Percentiles rank a stretch among this genome's conserved stretches.
These are phyloP conservation scores for Aphis craccivora DNA, from an alignment of 1,140 invertebrate species.

Conservation along the genomic window DNA sequence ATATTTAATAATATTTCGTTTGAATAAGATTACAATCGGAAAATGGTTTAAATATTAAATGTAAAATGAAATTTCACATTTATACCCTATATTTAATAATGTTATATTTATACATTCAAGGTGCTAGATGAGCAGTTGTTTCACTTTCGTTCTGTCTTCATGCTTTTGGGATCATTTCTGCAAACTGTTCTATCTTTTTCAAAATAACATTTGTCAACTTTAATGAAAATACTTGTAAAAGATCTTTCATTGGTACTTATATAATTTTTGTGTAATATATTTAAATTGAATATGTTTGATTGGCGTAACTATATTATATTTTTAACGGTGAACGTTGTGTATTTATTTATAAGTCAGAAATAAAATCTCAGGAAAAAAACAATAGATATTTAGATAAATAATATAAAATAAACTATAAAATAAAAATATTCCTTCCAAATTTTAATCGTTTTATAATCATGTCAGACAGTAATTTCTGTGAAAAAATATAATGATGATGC, in stretches of 20 bases:
- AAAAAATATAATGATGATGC: not conserved
- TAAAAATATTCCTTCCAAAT: not conserved
- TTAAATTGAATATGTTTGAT: not conserved
- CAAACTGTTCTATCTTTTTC: not conserved
- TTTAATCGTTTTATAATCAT: not conserved
- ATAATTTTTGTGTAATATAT: not conserved
- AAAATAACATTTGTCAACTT: slow-evolving; percentile 5
- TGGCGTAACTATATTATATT: not conserved
- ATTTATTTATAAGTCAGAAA: not conserved
- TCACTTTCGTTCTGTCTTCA: not conserved
- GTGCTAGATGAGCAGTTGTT: not conserved
- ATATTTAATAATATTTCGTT: slow-evolving; percentile 42
- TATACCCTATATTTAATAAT: not conserved
- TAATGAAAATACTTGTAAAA: slow-evolving; percentile 11
- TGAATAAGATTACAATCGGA: not conserved
- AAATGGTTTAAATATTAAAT: not conserved
- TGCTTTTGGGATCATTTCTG: not conserved
- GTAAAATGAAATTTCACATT: not conserved
- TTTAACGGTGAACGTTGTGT: not conserved
- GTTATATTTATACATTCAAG: not conserved
- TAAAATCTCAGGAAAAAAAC: not conserved
- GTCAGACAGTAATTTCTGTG: too few species aligned
- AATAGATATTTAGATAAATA: not conserved
- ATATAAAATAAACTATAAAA: not conserved
- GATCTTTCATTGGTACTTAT: not conserved